Evolutionary conservation across 2,113 vertebrate species (phyloP).

Genomic region (Zingel zingel): DNA sequence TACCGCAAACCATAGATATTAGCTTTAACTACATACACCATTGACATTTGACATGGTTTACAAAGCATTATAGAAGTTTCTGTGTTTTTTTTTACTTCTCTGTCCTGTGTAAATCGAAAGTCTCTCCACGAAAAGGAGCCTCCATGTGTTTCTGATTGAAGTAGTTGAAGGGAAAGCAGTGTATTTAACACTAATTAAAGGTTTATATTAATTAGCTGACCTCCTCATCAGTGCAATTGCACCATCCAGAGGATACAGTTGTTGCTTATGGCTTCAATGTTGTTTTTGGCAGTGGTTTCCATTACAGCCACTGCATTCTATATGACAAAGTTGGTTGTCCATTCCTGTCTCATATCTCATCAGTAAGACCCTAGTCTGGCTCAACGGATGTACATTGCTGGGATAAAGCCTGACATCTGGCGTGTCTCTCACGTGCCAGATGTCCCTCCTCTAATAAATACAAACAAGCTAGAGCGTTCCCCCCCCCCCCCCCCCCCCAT

Average conservation of each 20-base stretch:
- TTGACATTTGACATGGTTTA: slow-evolving; percentile 70
- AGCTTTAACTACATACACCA: slow-evolving; percentile 60
- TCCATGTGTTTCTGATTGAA: slow-evolving; percentile 43
- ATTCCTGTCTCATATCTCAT: not conserved
- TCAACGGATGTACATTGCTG: no score
- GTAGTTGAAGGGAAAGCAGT: slow-evolving; percentile 50
- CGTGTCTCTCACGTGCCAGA: no score
- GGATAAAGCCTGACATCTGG: no score
- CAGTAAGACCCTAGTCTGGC: no score
- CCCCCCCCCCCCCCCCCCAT: no score
- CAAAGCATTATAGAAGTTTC: slow-evolving; percentile 49
- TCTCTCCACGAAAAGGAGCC: slow-evolving; percentile 13
- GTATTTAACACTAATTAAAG: slow-evolving; percentile 52
- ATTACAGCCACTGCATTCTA: not conserved
- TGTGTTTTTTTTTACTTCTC: slow-evolving; percentile 28
- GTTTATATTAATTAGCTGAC: slow-evolving; percentile 44
- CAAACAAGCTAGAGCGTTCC: no score
- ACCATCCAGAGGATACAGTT: slow-evolving; percentile 13
- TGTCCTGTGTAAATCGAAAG: slow-evolving; percentile 15
- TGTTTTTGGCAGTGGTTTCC: slow-evolving; percentile 17
- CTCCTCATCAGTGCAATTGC: slow-evolving; percentile 16
- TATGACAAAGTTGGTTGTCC: not conserved
- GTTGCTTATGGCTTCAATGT: slow-evolving; percentile 9
- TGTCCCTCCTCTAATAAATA: no score
- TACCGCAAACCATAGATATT: slow-evolving; percentile 70